These are phyloP conservation scores for Pogonophryne albipinna DNA, from an alignment of 2,797 vertebrate genomes.

Conservation along the genomic window DNA sequence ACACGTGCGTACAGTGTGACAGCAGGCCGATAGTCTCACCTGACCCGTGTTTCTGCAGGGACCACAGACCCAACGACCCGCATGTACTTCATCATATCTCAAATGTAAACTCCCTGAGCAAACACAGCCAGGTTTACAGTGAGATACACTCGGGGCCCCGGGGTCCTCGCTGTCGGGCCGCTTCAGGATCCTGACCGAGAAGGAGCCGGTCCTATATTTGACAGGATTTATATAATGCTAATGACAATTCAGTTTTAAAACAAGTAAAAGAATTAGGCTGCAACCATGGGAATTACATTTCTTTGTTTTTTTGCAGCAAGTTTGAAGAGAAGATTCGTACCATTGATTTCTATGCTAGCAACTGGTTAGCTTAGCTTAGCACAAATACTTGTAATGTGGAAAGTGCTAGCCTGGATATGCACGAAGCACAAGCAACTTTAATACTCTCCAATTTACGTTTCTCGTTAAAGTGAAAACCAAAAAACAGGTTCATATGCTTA, in stretches of 20 bases:
- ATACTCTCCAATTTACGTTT: neutral
- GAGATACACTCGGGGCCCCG: conserved; percentile 49
- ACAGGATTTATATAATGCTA: neutral
- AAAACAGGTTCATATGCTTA: neutral
- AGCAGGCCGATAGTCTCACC: conserved; percentile 8
- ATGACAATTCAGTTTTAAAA: neutral
- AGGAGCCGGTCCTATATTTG: conserved; percentile 10
- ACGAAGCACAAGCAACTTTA: neutral
- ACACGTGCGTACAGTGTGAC: conserved; percentile 22
- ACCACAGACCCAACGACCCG: conserved; percentile 48
- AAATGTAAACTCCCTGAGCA: conserved; percentile 49
- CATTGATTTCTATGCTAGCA: neutral
- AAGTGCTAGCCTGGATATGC: neutral
- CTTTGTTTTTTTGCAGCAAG: neutral
- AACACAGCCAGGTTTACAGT: conserved; percentile 42
- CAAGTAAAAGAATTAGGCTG: neutral
- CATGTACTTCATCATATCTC: conserved; percentile 50
- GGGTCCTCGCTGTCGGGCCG: conserved; percentile 38
- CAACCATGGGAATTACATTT: neutral
- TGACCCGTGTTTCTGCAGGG: conserved; percentile 37
- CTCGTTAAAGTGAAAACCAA: neutral
- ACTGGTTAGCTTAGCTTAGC: neutral
- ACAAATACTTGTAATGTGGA: neutral
- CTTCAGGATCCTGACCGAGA: conserved; percentile 36
- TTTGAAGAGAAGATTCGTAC: neutral